Evolutionary conservation across 2,797 vertebrate species (phyloP).

Genomic region (Anas capensis): DNA sequence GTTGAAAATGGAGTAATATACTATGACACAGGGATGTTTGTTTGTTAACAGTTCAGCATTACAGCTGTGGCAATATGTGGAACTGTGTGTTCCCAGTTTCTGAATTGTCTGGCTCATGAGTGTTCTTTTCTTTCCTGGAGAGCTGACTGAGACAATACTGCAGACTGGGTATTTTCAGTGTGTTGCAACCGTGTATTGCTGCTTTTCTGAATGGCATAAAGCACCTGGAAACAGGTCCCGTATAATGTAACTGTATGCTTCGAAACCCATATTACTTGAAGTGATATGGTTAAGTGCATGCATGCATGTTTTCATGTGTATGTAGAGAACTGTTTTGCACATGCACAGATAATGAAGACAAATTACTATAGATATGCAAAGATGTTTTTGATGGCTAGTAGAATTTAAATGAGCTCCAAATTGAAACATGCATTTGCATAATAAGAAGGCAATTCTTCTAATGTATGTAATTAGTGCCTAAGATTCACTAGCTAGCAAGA

Average conservation of each 20-base stretch:
- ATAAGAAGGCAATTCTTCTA: not conserved
- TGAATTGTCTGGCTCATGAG: not conserved
- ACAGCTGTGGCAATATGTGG: not conserved
- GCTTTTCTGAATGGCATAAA: not conserved
- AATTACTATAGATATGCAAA: not conserved
- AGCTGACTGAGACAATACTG: not conserved
- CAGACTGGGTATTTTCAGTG: not conserved
- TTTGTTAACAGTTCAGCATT: not conserved
- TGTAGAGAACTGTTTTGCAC: not conserved
- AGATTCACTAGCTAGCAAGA: not conserved
- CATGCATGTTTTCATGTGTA: not conserved
- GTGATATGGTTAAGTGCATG: not conserved
- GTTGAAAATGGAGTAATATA: conserved; percentile 1
- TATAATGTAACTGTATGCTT: not conserved
- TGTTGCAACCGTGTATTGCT: not conserved
- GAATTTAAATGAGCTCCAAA: not conserved
- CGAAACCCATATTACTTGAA: not conserved
- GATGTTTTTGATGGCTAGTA: not conserved
- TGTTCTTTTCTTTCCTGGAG: not conserved
- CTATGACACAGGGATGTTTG: not conserved
- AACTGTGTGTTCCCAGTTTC: not conserved
- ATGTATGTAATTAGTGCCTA: not conserved
- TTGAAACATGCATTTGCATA: not conserved
- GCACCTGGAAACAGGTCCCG: not conserved
- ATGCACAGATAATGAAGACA: not conserved